Conservation (phyloP, 2,888 invertebrate species). For the Ptilodon capucinus region DNA sequence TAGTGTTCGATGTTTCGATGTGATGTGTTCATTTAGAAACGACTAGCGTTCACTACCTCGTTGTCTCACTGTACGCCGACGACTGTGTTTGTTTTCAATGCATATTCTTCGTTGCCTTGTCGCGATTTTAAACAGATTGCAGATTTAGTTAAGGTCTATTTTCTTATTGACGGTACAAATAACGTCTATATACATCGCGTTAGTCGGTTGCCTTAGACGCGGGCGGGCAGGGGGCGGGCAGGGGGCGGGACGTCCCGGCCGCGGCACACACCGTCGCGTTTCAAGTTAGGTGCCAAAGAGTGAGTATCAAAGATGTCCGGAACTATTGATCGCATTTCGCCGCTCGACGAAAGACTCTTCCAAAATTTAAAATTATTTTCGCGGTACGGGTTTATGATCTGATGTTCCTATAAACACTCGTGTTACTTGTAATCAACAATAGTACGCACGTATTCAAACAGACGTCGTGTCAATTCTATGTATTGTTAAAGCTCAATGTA, state of each 20-base stretch:
- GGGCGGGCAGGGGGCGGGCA: constrained; percentile 33
- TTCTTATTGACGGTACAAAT: constrained; percentile 37
- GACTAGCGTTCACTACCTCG: constrained; percentile 62
- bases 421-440: constrained; percentile 63
- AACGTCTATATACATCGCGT: constrained; percentile 5
- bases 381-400: constrained; percentile 80
- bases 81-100: constrained; percentile 54
- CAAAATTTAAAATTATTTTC: constrained; percentile 74
- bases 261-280: constrained; percentile 55
- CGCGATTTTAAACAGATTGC: constrained; percentile 57
- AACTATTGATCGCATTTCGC: constrained; percentile 68
- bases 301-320: constrained; percentile 79
- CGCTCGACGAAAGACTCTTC: constrained; percentile 68
- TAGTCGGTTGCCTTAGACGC: constrained; percentile 4
- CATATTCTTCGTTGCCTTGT: constrained; percentile 69
- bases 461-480: constrained; percentile 75
- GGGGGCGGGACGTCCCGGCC: constrained; percentile 37
- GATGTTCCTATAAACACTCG: constrained; percentile 79
- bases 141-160: constrained; percentile 45
- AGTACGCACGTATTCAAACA: constrained; percentile 53
- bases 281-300: constrained; percentile 80
- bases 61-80: constrained; percentile 63
- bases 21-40: constrained; percentile 78
- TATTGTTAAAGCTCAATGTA: constrained; percentile 79
- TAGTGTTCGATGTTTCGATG: constrained; percentile 76